These are phyloP conservation scores for Axis porcinus DNA, from an alignment of 2,113 vertebrate species.

Conservation along the genomic window DNA sequence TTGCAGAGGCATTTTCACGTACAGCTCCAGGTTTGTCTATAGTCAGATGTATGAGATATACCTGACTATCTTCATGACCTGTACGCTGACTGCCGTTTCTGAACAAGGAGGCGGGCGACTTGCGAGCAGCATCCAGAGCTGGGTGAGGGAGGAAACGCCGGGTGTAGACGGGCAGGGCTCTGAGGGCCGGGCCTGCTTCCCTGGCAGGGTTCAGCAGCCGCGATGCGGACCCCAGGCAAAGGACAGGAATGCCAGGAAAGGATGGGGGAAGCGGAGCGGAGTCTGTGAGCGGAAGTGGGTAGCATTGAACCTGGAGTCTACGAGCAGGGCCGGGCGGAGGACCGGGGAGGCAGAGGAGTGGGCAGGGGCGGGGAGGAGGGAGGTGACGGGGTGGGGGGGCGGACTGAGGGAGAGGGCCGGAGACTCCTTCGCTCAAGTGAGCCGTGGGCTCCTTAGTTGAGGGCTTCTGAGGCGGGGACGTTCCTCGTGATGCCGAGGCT, in stretches of 20 bases:
- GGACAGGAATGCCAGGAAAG: neutral
- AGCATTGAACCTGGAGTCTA: neutral
- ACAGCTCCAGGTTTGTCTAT: fast-evolving
- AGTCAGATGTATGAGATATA: neutral
- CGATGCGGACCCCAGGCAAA: neutral
- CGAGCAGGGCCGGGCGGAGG: neutral
- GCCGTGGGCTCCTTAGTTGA: neutral
- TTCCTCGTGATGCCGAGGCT: neutral
- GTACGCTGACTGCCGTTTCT: neutral
- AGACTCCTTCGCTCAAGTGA: neutral
- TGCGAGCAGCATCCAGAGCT: neutral
- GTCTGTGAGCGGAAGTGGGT: neutral
- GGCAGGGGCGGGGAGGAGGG: neutral
- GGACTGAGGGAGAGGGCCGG: neutral
- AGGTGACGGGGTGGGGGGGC: neutral
- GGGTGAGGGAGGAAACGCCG: neutral
- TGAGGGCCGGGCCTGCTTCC: fast-evolving
- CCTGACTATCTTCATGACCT: neutral
- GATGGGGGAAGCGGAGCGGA: neutral
- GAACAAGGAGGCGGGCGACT: neutral
- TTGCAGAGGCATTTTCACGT: neutral
- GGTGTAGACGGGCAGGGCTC: neutral
- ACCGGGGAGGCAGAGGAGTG: fast-evolving
- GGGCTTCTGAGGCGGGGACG: neutral
- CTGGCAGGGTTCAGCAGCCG: neutral